Percentiles rank a stretch among this genome's conserved stretches.
Conservation (phyloP, 1,140 invertebrate species). For the Phenacoccus solenopsis region DNA sequence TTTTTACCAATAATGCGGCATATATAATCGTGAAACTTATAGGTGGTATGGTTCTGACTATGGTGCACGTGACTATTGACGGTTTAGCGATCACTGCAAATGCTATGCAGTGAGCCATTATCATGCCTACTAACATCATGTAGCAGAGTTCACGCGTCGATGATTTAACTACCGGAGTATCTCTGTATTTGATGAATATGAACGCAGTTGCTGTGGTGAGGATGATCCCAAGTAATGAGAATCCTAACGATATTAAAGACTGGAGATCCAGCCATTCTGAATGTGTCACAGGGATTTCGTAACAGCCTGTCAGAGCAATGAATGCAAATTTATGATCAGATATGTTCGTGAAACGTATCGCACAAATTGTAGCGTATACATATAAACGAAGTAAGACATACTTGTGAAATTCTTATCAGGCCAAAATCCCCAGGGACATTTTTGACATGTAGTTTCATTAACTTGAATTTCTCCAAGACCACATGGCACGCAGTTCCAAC, state of each 20-base stretch:
- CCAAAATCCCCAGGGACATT: background rate
- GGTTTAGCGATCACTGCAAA: constrained; percentile 63
- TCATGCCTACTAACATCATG: constrained; percentile 49
- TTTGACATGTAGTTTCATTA: background rate
- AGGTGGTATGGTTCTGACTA: constrained; percentile 50
- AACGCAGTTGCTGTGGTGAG: constrained; percentile 42
- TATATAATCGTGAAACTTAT: constrained; percentile 88
- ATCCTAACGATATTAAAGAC: constrained; percentile 43
- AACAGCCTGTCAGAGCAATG: background rate
- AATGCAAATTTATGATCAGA: background rate
- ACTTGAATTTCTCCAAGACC: background rate
- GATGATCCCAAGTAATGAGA: constrained; percentile 48
- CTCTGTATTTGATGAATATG: constrained; percentile 50
- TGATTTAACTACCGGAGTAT: constrained; percentile 56
- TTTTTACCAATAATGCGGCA: constrained; percentile 79
- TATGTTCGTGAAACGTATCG: no score
- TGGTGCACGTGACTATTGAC: constrained; percentile 47
- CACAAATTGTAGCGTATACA: background rate
- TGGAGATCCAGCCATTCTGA: constrained; percentile 25
- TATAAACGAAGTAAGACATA: background rate
- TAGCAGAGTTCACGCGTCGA: constrained; percentile 54
- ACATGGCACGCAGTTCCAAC: background rate
- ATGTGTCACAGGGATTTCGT: background rate
- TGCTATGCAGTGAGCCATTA: constrained; percentile 40
- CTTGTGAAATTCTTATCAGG: background rate